phyloP scores from a whole-genome alignment of 2,113 vertebrate genomes.

The Xiphophorus hellerii region DNA sequence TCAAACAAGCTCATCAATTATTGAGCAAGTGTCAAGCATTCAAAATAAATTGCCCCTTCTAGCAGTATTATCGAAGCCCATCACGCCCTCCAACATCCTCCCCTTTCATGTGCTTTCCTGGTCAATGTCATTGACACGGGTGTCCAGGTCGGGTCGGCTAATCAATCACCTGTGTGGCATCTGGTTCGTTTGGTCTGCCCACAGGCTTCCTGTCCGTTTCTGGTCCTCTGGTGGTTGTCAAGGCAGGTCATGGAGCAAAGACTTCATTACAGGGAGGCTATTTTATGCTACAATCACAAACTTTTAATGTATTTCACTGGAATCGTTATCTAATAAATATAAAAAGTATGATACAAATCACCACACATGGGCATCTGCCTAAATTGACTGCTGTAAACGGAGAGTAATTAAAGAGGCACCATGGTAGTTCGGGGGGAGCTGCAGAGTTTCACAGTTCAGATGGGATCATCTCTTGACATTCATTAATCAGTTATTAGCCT shows the following conservation, averaged over 20 bases:
- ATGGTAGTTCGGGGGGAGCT: too few species aligned
- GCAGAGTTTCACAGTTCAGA: too few species aligned
- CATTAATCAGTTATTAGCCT: too few species aligned
- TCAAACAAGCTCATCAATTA: slow-evolving; percentile 58
- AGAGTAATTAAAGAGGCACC: too few species aligned
- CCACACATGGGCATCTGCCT: too few species aligned
- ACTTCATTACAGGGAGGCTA: slow-evolving; percentile 6
- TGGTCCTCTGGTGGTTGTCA: slow-evolving; percentile 60
- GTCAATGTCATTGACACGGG: slow-evolving; percentile 62
- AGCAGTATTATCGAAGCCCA: slow-evolving; percentile 37
- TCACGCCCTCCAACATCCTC: slow-evolving; percentile 26
- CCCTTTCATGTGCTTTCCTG: slow-evolving; percentile 73
- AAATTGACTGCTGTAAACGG: too few species aligned
- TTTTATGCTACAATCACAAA: too few species aligned
- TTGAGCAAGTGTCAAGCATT: slow-evolving; percentile 28
- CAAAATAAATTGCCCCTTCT: slow-evolving; percentile 49
- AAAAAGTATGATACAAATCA: too few species aligned
- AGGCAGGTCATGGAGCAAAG: slow-evolving; percentile 14
- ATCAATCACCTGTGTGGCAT: slow-evolving; percentile 74
- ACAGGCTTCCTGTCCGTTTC: slow-evolving; percentile 51
- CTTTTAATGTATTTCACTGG: too few species aligned
- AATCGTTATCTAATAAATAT: too few species aligned
- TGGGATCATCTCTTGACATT: too few species aligned
- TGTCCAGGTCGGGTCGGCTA: slow-evolving; percentile 62
- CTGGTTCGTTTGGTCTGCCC: slow-evolving; percentile 64